These are phyloP conservation scores for Mesaphorura yosii DNA, from an alignment of 1,140 invertebrate species.

Conservation along the genomic window DNA sequence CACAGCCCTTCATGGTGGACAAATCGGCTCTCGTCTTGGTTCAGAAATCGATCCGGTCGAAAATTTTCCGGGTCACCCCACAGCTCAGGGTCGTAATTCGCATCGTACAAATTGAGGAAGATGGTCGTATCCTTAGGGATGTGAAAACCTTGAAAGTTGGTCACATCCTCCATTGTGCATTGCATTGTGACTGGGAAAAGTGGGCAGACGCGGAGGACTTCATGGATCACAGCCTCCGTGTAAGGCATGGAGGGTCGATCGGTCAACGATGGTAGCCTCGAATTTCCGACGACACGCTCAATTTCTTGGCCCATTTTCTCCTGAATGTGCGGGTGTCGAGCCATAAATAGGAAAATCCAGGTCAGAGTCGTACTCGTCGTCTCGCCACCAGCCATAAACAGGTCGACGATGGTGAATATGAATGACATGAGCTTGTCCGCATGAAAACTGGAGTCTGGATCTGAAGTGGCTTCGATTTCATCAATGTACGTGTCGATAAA, in stretches of 20 bases:
- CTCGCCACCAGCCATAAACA: no score
- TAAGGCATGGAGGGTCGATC: background rate
- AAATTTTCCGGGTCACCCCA: slow-evolving; percentile 30
- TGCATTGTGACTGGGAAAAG: slow-evolving; percentile 3
- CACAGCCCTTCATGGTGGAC: slow-evolving; percentile 1
- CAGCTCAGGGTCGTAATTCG: slow-evolving; percentile 18
- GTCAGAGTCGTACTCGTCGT: slow-evolving; percentile 35
- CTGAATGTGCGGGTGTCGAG: slow-evolving; percentile 34
- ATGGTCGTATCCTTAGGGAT: slow-evolving; percentile 15
- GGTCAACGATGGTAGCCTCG: slow-evolving; percentile 27
- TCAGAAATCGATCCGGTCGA: slow-evolving; percentile 11
- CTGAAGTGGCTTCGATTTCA: no score
- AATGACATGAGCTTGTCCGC: no score
- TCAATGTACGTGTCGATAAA: no score
- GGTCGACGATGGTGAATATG: no score
- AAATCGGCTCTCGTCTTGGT: slow-evolving; percentile 42
- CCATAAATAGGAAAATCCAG: slow-evolving; percentile 35
- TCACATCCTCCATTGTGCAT: background rate
- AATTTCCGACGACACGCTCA: slow-evolving; percentile 32
- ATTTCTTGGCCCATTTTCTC: slow-evolving; percentile 34
- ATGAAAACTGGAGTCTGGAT: no score
- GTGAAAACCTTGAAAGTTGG: background rate
- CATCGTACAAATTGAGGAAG: slow-evolving; percentile 3
- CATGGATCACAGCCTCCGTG: slow-evolving; percentile 5
- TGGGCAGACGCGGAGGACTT: slow-evolving; percentile 3